These are phyloP conservation scores for Monopterus albus DNA, from an alignment of 2,113 vertebrate genomes.

Conservation along the genomic window DNA sequence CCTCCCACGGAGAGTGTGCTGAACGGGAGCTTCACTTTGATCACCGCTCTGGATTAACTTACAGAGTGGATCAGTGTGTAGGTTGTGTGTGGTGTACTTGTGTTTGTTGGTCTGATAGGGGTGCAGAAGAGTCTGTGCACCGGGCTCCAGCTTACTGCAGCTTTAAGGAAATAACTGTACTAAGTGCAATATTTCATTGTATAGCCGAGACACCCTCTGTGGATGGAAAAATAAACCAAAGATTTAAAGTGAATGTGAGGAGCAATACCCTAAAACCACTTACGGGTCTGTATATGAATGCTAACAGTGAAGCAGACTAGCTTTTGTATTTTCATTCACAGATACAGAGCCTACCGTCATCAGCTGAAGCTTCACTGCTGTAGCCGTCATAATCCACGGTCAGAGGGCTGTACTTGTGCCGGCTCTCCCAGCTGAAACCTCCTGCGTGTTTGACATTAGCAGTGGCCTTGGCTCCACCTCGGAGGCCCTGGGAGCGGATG, in stretches of 20 bases:
- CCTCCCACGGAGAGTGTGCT: slow-evolving; percentile 72
- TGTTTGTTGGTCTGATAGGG: slow-evolving; percentile 15
- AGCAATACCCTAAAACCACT: neutral
- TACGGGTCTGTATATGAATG: too few species aligned
- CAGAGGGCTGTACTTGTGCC: slow-evolving; percentile 93
- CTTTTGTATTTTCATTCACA: neutral
- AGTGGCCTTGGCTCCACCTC: slow-evolving; percentile 67
- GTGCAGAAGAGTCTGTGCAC: slow-evolving; percentile 6
- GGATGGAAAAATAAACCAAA: neutral
- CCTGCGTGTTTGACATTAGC: slow-evolving; percentile 80
- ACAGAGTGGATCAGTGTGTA: slow-evolving; percentile 35
- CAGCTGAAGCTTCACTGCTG: slow-evolving; percentile 94
- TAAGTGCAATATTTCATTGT: neutral
- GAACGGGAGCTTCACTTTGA: slow-evolving; percentile 69
- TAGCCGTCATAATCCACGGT: slow-evolving; percentile 93
- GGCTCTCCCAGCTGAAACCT: slow-evolving; percentile 91
- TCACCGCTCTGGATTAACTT: slow-evolving; percentile 67
- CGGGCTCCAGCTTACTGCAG: slow-evolving; percentile 16
- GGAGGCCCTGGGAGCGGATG: slow-evolving; percentile 86
- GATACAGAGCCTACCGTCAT: slow-evolving; percentile 87
- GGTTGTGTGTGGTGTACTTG: slow-evolving; percentile 1
- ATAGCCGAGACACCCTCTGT: neutral
- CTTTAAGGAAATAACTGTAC: neutral
- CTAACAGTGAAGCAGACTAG: neutral
- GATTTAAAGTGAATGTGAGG: neutral